A percentile compares a stretch with the other conserved stretches of the same genome.
Evolutionary conservation across 2,113 vertebrate species (phyloP).

Genomic region (Oxyruncus cristatus): DNA sequence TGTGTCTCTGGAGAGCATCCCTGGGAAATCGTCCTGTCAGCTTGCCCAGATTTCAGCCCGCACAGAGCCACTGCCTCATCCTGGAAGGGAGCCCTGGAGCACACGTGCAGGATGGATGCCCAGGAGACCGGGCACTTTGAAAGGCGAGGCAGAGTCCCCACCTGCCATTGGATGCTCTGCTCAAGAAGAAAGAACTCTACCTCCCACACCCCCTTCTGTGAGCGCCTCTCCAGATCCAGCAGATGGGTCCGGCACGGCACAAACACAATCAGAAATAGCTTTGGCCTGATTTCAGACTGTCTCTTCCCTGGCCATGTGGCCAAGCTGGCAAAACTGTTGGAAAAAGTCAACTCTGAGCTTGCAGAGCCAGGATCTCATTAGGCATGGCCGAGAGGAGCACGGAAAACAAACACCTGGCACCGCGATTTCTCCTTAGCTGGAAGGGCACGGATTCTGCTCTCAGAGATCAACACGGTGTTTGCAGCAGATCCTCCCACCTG

Average conservation of each 20-base stretch:
- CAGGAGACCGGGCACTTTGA: neutral
- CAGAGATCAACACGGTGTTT: neutral
- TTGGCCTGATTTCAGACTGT: neutral
- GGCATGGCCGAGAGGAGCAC: neutral
- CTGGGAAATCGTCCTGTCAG: neutral
- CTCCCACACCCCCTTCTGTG: neutral
- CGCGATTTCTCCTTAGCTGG: fast-evolving
- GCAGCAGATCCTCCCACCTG: neutral
- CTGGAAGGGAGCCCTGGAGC: neutral
- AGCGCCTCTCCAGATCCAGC: neutral
- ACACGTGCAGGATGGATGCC: neutral
- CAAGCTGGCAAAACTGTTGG: neutral
- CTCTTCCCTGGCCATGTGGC: neutral
- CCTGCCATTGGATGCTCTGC: neutral
- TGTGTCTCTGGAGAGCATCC: neutral
- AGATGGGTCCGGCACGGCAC: neutral
- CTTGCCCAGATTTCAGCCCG: neutral
- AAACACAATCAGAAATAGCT: neutral
- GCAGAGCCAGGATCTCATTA: neutral
- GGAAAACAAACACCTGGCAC: slow-evolving; percentile 10
- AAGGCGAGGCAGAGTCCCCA: neutral
- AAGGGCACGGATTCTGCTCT: neutral
- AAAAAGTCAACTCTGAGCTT: neutral
- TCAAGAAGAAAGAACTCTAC: neutral
- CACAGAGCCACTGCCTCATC: neutral